These are phyloP conservation scores for Solenopsis fugax DNA, from an alignment of 1,140 invertebrate genomes.

Conservation along the genomic window DNA sequence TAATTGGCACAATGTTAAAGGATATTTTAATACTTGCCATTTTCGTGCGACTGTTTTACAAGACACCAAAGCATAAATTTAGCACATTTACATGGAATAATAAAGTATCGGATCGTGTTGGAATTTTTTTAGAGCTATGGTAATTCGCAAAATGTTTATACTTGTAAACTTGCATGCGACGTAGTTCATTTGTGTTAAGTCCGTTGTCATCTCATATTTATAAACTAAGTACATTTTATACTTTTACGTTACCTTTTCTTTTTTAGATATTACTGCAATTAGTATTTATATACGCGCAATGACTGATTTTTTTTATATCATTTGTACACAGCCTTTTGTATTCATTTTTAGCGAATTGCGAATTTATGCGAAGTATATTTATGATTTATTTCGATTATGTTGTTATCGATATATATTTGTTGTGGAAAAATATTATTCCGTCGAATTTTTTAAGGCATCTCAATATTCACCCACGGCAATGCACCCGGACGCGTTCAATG, in stretches of 20 bases:
- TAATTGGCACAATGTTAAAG: constrained; percentile 24
- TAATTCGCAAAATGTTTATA: constrained; percentile 27
- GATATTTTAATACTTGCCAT: constrained; percentile 29
- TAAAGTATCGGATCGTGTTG: constrained; percentile 32
- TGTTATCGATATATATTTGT: background rate
- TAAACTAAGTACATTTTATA: constrained; percentile 25
- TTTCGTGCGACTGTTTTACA: constrained; percentile 41
- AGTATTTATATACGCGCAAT: constrained; percentile 28
- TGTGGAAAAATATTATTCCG: background rate
- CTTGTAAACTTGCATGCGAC: constrained; percentile 30
- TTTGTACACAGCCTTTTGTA: background rate
- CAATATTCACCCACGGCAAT: constrained; percentile 32
- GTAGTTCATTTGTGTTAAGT: constrained; percentile 53
- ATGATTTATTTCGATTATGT: constrained; percentile 1
- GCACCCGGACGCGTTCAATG: constrained; percentile 46
- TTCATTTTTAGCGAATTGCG: constrained; percentile 15
- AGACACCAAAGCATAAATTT: constrained; percentile 56
- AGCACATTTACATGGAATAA: constrained; percentile 28
- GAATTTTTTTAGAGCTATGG: constrained; percentile 32
- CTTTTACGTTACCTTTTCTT: constrained; percentile 17
- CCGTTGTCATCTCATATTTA: constrained; percentile 39
- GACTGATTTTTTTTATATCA: constrained; percentile 45
- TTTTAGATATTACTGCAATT: constrained; percentile 35
- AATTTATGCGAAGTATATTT: background rate
- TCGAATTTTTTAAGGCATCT: constrained; percentile 13